Percentiles rank a stretch among this genome's conserved stretches.
Evolutionary conservation across 2,797 vertebrate species (phyloP).

Genomic region (Rhynchonycteris naso): DNA sequence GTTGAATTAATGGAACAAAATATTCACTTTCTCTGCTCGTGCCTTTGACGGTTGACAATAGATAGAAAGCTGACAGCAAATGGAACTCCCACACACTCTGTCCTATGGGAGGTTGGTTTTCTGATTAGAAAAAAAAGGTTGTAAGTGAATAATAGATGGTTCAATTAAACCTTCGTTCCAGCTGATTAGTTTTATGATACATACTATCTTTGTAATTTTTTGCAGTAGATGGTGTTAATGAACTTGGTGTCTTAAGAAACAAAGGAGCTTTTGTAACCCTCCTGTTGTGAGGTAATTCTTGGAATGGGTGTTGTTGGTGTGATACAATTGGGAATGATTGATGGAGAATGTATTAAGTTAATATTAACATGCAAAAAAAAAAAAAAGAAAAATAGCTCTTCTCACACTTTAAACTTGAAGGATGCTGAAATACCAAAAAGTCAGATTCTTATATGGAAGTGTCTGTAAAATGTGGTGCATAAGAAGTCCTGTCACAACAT

Average conservation of each 20-base stretch:
- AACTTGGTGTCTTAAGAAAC: conserved; percentile 92
- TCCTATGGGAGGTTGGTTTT: conserved; percentile 90
- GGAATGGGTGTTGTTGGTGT: conserved; percentile 89
- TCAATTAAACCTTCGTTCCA: conserved; percentile 93
- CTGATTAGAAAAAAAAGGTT: conserved; percentile 92
- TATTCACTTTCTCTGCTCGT: conserved; percentile 90
- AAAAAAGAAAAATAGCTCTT: conserved; percentile 86
- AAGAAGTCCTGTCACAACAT: conserved; percentile 92
- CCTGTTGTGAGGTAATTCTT: conserved; percentile 92
- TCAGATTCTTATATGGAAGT: conserved; percentile 93
- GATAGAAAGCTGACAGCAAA: conserved; percentile 93
- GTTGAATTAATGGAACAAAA: conserved; percentile 93
- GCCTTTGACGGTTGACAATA: conserved; percentile 94
- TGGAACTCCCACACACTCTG: conserved; percentile 92
- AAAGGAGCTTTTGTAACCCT: conserved; percentile 94
- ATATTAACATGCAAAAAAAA: conserved; percentile 80
- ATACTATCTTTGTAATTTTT: conserved; percentile 94
- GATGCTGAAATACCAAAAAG: conserved; percentile 87
- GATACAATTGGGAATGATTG: conserved; percentile 89
- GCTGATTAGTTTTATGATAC: conserved; percentile 94
- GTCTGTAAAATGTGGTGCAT: conserved; percentile 90
- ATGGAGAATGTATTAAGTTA: conserved; percentile 90
- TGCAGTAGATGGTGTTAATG: conserved; percentile 92
- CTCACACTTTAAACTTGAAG: conserved; percentile 89
- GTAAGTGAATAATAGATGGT: conserved; percentile 93